Percentiles rank a stretch among this genome's conserved stretches.
Evolutionary conservation across 2,797 vertebrate genomes (phyloP).

Genomic region (Eulemur albifrons): DNA sequence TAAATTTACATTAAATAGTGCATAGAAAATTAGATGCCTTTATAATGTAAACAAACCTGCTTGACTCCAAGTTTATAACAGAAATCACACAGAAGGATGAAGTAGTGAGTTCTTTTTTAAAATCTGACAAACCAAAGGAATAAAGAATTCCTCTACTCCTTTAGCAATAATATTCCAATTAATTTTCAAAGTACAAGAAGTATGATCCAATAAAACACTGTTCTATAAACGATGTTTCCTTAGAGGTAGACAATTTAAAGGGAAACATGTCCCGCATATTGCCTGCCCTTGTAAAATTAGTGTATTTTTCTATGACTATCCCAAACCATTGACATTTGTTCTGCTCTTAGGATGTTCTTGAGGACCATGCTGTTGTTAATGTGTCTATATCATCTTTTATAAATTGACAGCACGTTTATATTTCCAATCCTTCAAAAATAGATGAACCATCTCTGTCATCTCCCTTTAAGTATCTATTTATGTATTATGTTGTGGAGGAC

Average conservation of each 20-base stretch:
- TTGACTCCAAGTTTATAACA: background rate
- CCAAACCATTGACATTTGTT: background rate
- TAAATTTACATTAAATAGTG: background rate
- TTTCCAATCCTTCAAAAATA: background rate
- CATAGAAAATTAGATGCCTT: background rate
- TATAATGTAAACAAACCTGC: background rate
- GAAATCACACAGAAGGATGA: background rate
- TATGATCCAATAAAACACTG: background rate
- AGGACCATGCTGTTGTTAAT: background rate
- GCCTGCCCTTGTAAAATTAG: background rate
- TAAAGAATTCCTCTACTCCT: background rate
- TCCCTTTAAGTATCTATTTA: background rate
- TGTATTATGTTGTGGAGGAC: background rate
- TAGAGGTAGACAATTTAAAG: background rate
- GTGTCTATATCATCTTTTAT: background rate
- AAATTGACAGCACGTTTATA: background rate
- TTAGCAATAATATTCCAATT: background rate
- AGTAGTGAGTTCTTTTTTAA: background rate
- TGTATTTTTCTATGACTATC: background rate
- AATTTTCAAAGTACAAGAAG: background rate
- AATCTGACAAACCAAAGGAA: background rate
- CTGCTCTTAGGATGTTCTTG: background rate
- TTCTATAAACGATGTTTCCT: background rate
- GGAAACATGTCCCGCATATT: background rate
- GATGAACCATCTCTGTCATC: conserved; percentile 4